Conservation (phyloP, 2,113 vertebrate genomes). For the Hyaena hyaena region DNA sequence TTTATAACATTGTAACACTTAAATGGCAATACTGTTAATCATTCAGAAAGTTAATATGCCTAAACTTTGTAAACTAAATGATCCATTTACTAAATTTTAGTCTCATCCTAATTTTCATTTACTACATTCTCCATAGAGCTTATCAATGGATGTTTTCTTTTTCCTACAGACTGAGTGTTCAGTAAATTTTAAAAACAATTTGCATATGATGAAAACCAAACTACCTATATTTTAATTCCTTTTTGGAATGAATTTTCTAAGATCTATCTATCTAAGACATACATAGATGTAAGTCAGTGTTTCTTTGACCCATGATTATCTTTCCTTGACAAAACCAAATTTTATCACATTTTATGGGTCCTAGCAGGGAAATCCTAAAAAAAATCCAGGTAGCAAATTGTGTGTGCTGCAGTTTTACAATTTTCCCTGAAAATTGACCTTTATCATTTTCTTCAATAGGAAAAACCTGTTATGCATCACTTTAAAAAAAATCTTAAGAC, state of each 20-base stretch:
- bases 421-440: not conserved
- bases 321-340: not conserved
- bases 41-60: not conserved
- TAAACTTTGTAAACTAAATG: not conserved
- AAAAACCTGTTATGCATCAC: not conserved
- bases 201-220: not conserved
- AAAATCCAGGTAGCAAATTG: not conserved
- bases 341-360: not conserved
- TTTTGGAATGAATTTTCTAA: not conserved
- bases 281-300: not conserved
- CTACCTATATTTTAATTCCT: not conserved
- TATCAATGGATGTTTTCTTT: not conserved
- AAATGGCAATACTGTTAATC: not conserved
- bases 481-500: not conserved
- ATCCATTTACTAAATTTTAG: not conserved
- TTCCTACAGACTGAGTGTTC: not conserved
- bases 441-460: conserved; percentile 27
- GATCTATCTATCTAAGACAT: not conserved
- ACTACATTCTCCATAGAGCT: not conserved
- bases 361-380: not conserved
- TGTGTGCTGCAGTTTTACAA: not conserved
- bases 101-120: not conserved
- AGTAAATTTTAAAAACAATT: not conserved
- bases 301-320: not conserved
- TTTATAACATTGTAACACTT: not conserved